phyloP scores from a whole-genome alignment of 2,797 vertebrate species.

The Mycteria americana region DNA sequence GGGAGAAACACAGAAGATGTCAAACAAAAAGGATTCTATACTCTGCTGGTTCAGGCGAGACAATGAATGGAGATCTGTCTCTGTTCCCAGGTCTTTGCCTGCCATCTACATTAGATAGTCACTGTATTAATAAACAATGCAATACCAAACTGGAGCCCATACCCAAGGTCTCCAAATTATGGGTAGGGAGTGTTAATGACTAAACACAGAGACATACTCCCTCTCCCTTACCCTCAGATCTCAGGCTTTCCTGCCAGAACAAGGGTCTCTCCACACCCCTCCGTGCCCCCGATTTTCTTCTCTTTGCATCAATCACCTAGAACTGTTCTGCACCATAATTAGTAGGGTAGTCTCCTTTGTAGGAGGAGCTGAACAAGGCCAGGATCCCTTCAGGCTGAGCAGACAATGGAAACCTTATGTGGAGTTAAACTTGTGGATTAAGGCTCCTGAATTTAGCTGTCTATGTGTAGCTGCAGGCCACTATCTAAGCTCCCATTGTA shows the following conservation, averaged over 20 bases:
- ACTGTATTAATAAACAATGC: neutral
- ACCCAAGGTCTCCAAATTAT: neutral
- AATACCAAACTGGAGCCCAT: neutral
- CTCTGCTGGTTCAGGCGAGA: accelerated
- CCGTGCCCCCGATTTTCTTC: accelerated
- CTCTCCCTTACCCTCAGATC: neutral
- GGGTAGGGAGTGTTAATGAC: neutral
- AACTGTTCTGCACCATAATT: neutral
- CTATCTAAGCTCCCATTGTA: neutral
- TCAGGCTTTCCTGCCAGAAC: neutral
- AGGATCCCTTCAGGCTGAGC: neutral
- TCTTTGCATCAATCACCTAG: neutral
- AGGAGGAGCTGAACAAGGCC: neutral
- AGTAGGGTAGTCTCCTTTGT: neutral
- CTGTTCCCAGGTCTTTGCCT: neutral
- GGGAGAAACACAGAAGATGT: neutral
- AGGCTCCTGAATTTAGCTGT: neutral
- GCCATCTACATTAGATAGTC: neutral
- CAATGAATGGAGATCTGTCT: neutral
- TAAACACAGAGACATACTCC: neutral
- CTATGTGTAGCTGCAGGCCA: neutral
- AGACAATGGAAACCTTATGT: neutral
- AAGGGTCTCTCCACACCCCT: accelerated
- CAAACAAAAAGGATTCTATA: neutral
- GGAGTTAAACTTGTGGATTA: neutral